Base-by-base conservation (phyloP, 2,797 vertebrate genomes). In the Chloroceryle inda region DNA sequence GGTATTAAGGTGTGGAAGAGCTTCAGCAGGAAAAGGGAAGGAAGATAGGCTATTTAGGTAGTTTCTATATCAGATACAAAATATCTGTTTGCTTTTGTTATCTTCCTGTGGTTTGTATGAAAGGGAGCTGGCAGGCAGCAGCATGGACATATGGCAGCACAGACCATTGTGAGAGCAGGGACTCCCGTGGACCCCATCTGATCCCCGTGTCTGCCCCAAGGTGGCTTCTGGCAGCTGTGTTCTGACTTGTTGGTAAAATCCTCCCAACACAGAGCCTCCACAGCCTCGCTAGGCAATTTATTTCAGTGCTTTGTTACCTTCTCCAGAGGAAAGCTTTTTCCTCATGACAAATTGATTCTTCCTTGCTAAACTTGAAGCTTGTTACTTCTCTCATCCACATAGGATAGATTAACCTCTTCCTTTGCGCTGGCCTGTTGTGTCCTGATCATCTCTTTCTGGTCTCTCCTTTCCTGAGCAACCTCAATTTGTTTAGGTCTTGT, bases 401-500 rank as follows among this genome's bases (percentile, higher is more conserved):
- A 35, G 75, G 64, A 45, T 8, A 75, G 47, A 80, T 91, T 84
- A 62, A 81, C 85, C n/a, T 89, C 68, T 86, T 89, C 31, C 37
- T 91, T 64, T 52, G 38, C 47, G 10, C 33, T 55, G 22, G 9
- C 27, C 52, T 74, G 53, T 20, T n/a, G 7, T 71, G 24, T 67
- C 56, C 38, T 66, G 27, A 12, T 4, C 29, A 23, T 49, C 42
- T 68, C 35, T 50, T 69, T 66, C 87, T 81, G 58, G 66, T 44
- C 52, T 89, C 35, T 74, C 23, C 37, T 84, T 77, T 80, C 50
- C 61, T 53, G 13, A 87, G 18, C 47, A 87, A 58, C 35, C 59
- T 85, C 52, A 40, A 7, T 74, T 84, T 87, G 52, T 78, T 89
- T 29, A 62, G 52, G 11, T 45, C 53, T 80, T 78, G 47, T 82